These are phyloP conservation scores for Drosophila mettleri DNA, from an alignment of 2,888 invertebrate species.

Conservation along the genomic window DNA sequence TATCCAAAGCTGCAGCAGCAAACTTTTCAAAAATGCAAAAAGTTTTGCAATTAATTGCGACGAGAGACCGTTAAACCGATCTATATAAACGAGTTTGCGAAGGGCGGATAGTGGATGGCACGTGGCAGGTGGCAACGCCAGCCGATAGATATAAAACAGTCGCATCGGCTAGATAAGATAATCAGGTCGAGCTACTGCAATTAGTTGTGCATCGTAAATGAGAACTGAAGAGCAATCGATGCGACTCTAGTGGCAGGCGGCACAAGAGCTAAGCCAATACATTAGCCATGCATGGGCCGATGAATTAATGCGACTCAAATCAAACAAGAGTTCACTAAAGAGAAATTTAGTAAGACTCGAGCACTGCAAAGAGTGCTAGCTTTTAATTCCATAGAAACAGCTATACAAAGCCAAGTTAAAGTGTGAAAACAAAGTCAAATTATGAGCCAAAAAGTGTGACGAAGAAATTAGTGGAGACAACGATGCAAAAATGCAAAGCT, in stretches of 20 bases:
- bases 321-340: neutral
- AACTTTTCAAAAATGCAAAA: conserved; percentile 60
- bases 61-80: conserved; percentile 46
- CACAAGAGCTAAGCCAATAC: neutral
- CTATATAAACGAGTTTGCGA: conserved; percentile 20
- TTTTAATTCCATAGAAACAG: neutral
- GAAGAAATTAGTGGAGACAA: neutral
- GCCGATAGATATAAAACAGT: neutral
- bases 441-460: neutral
- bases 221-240: conserved; percentile 48
- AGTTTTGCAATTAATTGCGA: conserved; percentile 77
- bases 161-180: conserved; percentile 36
- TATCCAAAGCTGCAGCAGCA: conserved; percentile 40
- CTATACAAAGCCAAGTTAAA: neutral
- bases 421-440: conserved; percentile 6
- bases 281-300: neutral
- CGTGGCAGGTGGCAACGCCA: conserved; percentile 11
- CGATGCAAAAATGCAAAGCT: neutral
- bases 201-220: conserved; percentile 41
- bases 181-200: conserved; percentile 41
- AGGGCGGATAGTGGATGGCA: neutral
- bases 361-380: neutral
- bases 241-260: neutral
- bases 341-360: too few species aligned
- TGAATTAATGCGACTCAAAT: neutral